Evolutionary conservation across 2,888 invertebrate species (phyloP), one percentile per base, ranked within the genome.

Genomic region (Drosophila birchii): DNA sequence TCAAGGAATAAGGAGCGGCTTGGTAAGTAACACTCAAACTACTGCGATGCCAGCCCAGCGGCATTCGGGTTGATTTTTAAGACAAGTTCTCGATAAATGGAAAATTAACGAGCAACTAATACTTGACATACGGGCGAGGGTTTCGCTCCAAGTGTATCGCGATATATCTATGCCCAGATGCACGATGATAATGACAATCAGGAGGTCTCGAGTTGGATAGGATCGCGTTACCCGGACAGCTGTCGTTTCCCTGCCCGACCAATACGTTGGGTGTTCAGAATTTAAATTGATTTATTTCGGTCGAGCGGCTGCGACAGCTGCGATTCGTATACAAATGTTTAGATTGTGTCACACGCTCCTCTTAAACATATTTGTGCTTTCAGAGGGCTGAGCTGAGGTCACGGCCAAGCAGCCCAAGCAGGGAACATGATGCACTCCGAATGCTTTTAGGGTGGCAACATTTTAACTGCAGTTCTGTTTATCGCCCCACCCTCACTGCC

Each of bases 1-100:
- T 83, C 84, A 88, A 71, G 89, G 83, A 70, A 75, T 81, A 26
- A 80, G 78, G 36, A 43, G 14, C 20, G 71, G 78, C 43, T 69
- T 86, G 88, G 86, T 86, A 72, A 81, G 86, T 83, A 47, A 26
- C n/a, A 1, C 8, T 3, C 8, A 16, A 18, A 36, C 39, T 39
- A 18, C 41, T 18, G 39, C 38, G 23, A 23, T 26, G 26, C 26
- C 26, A 6, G 38, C 38, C 18, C 12, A 23, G 23, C 12, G 16
- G 23, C 9, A n/a, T 8, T 34, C 45, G 18, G 38, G 29, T 16
- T 59, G 20, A n/a, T 41, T 34, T 20, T 56, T 12, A 38, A 51
- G 11, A 41, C n/a, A 29, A 20, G 20, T 51, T 32, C 53, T 3
- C 6, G 39, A 20, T 34, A 43, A 49, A 6, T 11, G 16, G 12